phyloP scores from a whole-genome alignment of 2,888 invertebrate species.

The Choreutis nemorana region DNA sequence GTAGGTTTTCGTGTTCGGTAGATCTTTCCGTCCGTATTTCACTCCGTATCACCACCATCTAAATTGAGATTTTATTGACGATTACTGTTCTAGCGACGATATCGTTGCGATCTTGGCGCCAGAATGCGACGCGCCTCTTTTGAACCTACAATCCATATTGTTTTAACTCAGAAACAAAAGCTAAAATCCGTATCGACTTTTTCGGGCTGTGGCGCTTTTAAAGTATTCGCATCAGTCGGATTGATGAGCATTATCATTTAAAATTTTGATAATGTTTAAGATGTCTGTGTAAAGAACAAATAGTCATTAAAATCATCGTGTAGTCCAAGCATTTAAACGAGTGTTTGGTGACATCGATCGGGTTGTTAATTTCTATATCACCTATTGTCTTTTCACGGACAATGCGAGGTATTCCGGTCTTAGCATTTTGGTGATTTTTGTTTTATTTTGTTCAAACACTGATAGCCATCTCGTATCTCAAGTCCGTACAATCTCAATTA shows the following conservation, averaged over 20 bases:
- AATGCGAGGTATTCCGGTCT: conserved; percentile 24
- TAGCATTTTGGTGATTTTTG: conserved; percentile 7
- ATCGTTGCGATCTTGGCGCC: conserved; percentile 67
- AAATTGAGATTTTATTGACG: conserved; percentile 67
- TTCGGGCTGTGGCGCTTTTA: too few relatives aligned
- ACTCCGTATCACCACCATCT: conserved; percentile 62
- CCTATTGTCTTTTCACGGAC: conserved; percentile 32
- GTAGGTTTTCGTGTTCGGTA: conserved; percentile 63
- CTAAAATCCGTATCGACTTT: too few relatives aligned
- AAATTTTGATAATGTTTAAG: too few relatives aligned
- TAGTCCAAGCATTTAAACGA: conserved; percentile 17
- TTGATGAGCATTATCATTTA: too few relatives aligned
- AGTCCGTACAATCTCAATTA: conserved; percentile 13
- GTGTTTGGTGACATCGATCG: conserved; percentile 26
- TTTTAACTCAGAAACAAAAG: conserved; percentile 12
- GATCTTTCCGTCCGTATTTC: conserved; percentile 59
- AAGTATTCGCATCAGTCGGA: too few relatives aligned
- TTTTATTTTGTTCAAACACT: conserved; percentile 11
- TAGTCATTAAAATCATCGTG: conserved; percentile 5
- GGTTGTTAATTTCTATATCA: conserved; percentile 34
- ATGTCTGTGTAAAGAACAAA: too few relatives aligned
- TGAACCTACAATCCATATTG: too few relatives aligned
- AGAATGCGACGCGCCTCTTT: conserved; percentile 30
- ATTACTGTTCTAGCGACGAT: conserved; percentile 62
- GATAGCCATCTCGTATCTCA: conserved; percentile 13